These are phyloP conservation scores for Lepidochrysops patricia DNA, from an alignment of 2,888 invertebrate species.

Conservation along the genomic window DNA sequence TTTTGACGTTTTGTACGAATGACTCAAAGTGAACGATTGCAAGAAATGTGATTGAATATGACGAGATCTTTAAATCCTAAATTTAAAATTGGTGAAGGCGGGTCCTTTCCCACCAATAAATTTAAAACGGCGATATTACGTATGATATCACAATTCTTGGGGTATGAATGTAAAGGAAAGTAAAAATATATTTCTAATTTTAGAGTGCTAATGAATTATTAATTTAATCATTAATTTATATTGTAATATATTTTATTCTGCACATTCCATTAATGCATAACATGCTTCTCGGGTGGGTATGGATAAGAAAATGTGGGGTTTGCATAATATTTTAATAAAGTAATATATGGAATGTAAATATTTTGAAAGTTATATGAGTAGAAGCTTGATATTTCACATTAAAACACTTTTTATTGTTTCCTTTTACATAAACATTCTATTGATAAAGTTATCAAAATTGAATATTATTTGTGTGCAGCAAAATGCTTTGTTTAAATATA, in stretches of 20 bases:
- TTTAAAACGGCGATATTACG: neutral
- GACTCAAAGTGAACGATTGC: constrained; percentile 31
- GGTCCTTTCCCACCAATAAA: constrained; percentile 29
- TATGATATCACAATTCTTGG: constrained; percentile 52
- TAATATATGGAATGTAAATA: neutral
- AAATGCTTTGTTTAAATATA: neutral
- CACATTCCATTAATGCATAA: constrained; percentile 68
- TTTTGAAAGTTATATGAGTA: neutral
- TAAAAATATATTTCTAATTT: constrained; percentile 62
- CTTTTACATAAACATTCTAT: no score
- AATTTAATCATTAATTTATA: constrained; percentile 59
- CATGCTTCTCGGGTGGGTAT: constrained; percentile 47
- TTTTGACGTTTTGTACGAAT: constrained; percentile 31
- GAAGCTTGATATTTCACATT: neutral
- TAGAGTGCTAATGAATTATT: constrained; percentile 70
- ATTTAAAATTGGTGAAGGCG: constrained; percentile 24
- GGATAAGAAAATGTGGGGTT: constrained; percentile 15
- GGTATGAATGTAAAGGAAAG: constrained; percentile 41
- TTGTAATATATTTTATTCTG: constrained; percentile 66
- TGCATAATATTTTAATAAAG: neutral
- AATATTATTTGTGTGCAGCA: neutral
- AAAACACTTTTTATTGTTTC: neutral
- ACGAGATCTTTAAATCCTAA: constrained; percentile 15
- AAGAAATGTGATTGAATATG: constrained; percentile 36
- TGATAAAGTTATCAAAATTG: no score